These are phyloP conservation scores for Epinephelus fuscoguttatus DNA, from an alignment of 2,113 vertebrate genomes.

Conservation along the genomic window DNA sequence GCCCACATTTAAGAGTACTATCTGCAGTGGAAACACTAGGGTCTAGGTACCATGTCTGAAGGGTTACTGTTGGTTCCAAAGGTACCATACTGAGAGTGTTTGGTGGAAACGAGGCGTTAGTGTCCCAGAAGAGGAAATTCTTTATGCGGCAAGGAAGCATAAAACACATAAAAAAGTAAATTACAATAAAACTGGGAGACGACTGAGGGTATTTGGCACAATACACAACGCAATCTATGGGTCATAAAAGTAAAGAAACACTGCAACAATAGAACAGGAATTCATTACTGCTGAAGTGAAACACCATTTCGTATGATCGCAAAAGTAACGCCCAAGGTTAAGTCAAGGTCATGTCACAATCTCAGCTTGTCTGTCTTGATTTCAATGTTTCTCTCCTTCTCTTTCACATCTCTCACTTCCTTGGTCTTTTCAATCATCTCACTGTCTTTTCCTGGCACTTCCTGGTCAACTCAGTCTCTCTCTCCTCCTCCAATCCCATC, in stretches of 20 bases:
- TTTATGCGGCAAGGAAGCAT: neutral
- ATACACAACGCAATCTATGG: neutral
- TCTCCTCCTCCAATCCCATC: neutral
- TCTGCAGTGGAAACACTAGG: too few species aligned
- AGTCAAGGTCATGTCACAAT: conserved; percentile 1
- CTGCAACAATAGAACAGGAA: neutral
- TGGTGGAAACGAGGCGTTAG: too few species aligned
- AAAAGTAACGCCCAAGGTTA: neutral
- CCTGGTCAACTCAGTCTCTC: neutral
- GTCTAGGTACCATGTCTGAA: too few species aligned
- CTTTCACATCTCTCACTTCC: neutral
- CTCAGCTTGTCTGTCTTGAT: neutral
- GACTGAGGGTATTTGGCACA: neutral
- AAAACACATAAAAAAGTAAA: neutral
- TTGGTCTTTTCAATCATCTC: neutral
- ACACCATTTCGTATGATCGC: neutral
- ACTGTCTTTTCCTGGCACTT: neutral
- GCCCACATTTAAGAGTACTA: too few species aligned
- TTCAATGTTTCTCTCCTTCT: neutral
- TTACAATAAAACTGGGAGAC: neutral
- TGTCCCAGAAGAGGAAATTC: neutral
- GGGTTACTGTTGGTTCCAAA: too few species aligned
- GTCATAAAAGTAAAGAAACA: neutral
- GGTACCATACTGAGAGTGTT: too few species aligned
- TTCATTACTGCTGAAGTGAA: neutral